Base-by-base conservation (phyloP, 2,113 vertebrate genomes). In the Ammodytes dubius region DNA sequence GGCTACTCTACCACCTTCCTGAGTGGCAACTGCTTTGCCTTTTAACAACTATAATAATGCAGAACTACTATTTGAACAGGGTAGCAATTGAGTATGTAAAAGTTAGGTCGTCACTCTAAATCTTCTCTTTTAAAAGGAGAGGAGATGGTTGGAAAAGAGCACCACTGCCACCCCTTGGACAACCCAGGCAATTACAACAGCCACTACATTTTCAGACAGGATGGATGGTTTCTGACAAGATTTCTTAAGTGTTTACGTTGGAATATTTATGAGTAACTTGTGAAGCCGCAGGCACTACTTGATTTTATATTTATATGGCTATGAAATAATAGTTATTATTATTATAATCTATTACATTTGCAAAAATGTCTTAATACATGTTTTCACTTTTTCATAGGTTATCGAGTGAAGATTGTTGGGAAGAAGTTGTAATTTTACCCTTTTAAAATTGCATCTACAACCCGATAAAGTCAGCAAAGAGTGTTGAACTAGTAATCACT, bases 141-240 rank as follows among this genome's bases (percentile, higher is more conserved):
- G 7, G 2, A 10, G 57, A 47, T 39, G 56, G 11, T n/a, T 45
- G 69, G 50, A 3, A 85, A 74, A 93, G 88, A 79, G 82, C 61
- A 6, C 74, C 70, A 81, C 87, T 91, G 92, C 88, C 91, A 87
- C 89, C 83, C 56, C 71, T 13, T 91, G 92, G 92, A 79, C 49
- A 53, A 65, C 15, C 13, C 0, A 0, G 3, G 68, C 43, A 81
- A 82, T 53, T 81, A 15, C 84, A 71, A 14, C 77, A 84, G 14
- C 5, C 11, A 0, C 19, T 35, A 10, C 7, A 5, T 67, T 60
- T 59, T 17, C 2, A 7, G 27, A 27, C 27, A 27, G 27, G 27
- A 27, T 27, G 27, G 27, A 68, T 11, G 2, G 9, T 45, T 69
- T 70, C 6, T 5, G 7, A 68, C 47, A 8, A 53, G 5, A 50